Evolutionary conservation across 2,113 vertebrate genomes (phyloP).

Genomic region (Cyanoderma ruficeps): DNA sequence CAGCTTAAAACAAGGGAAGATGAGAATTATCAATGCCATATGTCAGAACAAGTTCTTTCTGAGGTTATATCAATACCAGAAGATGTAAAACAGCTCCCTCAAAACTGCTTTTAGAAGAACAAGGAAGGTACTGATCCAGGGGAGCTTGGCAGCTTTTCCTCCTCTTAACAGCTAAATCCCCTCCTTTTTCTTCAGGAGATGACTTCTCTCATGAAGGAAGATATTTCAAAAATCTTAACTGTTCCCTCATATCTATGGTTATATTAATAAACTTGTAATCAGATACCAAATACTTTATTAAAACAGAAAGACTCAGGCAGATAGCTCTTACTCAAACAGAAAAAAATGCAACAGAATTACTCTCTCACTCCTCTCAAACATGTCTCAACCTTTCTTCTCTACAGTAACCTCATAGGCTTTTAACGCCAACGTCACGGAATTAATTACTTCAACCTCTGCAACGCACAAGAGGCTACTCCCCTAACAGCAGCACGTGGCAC

Average conservation of each 20-base stretch:
- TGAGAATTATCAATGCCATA: conserved; percentile 4
- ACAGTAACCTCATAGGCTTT: not conserved
- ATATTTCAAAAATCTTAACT: not conserved
- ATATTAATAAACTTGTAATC: not conserved
- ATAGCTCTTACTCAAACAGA: not conserved
- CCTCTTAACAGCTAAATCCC: not conserved
- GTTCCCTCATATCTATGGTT: not conserved
- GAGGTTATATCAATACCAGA: conserved; percentile 30
- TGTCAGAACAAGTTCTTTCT: conserved; percentile 7
- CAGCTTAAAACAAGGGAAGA: not conserved
- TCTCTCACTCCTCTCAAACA: not conserved
- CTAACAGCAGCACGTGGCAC: not conserved
- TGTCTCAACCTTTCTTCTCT: not conserved
- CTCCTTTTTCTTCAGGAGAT: not conserved
- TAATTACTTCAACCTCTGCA: not conserved
- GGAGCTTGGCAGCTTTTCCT: not conserved
- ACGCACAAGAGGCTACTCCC: not conserved
- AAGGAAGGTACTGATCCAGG: not conserved
- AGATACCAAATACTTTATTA: not conserved
- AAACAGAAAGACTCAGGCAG: not conserved
- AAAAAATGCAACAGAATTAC: not conserved
- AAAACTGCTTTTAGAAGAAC: not conserved
- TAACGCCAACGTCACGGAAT: not conserved
- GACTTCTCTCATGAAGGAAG: not conserved
- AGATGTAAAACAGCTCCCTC: conserved; percentile 29